Evolutionary conservation across 2,113 vertebrate species (phyloP), one percentile per base, ranked within the genome.

Genomic region (Noturus placidus): DNA sequence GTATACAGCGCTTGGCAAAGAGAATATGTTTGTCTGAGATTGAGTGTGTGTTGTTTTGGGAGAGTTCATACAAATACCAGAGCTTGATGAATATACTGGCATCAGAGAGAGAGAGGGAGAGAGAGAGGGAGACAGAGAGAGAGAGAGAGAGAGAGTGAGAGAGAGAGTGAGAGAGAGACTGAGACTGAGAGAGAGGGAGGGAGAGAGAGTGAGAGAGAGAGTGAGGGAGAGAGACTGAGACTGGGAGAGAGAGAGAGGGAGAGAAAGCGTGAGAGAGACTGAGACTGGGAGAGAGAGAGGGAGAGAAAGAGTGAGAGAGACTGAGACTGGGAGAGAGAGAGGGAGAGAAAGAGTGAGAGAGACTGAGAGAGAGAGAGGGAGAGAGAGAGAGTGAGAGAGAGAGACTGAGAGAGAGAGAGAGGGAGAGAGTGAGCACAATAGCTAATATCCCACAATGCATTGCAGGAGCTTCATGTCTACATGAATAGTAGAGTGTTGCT

Each of bases 51-150:
- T 84, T 77, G 22, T 46, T 42, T 46, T 82, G 30, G 61, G 52
- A 82, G 67, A 56, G 67, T 76, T 88, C 38, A 33, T 46, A 54
- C 46, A 59, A 38, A 63, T 22, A 38, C 30, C 33, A 42, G 61
- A 50, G 57, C 77, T 67, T 88, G 72, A 33, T 69, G n/a, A 69
- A 69, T 69, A 69, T 84, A 11, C 57, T 88, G 87, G 59, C 72
- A 84, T 57, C 69, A 63, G 9, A 33, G 20, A 74, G 70, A 42
- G 38, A 74, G 19, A 3, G 17, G 25, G 33, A 27, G 59, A 38
- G 56, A 42, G 30, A 42, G 52, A n/a, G 78, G 56, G 50, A 56
- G 77, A 56, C 25, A 20, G 52, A 57, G 78, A 56, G 50, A 33
- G 78, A 33, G 78, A 57, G 52, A 56, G 78, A 57, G 78, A 80